phyloP scores from a whole-genome alignment of 2,797 vertebrate genomes.

The Dermochelys coriacea region DNA sequence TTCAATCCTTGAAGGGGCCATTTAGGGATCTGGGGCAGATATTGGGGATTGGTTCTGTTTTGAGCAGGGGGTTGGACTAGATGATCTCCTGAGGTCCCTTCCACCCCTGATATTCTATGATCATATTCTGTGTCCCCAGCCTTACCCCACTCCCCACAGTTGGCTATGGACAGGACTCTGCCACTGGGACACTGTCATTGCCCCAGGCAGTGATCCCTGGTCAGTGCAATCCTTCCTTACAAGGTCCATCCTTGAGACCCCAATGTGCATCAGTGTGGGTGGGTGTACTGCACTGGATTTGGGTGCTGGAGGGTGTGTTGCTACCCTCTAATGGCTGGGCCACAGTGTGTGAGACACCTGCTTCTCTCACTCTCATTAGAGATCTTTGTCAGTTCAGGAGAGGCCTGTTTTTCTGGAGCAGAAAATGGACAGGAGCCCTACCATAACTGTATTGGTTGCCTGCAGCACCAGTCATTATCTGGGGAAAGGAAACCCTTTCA shows the following conservation, averaged over 20 bases:
- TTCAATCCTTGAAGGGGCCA: no score
- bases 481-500: neutral
- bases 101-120: no score
- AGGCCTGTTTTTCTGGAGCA: neutral
- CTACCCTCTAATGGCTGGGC: neutral
- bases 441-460: neutral
- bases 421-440: neutral
- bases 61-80: no score
- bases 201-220: neutral
- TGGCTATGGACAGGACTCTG: neutral
- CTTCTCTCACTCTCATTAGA: neutral
- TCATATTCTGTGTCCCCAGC: neutral
- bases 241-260: neutral
- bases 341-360: neutral
- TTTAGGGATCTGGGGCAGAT: no score
- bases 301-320: neutral
- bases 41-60: no score
- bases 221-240: neutral
- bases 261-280: neutral
- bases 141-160: neutral
- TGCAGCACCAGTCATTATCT: neutral
- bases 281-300: neutral
- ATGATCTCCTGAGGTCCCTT: no score
- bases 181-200: neutral
- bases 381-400: neutral